Conservation (phyloP, 2,113 vertebrate genomes). For the Ailurus styani region DNA sequence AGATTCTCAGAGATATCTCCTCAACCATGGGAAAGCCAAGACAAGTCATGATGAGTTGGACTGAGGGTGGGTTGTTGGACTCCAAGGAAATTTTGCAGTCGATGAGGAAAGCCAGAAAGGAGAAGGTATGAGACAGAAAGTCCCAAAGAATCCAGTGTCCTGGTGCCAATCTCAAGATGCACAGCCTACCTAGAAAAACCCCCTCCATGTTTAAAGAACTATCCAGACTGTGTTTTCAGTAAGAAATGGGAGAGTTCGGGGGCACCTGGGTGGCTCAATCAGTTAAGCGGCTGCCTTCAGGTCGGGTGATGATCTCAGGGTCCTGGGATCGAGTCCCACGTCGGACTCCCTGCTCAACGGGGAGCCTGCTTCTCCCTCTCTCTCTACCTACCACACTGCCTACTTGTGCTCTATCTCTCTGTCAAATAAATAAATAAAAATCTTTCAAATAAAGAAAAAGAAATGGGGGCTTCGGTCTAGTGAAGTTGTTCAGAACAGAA, state of each 20-base stretch:
- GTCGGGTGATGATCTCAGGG: too few species aligned
- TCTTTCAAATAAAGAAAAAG: not conserved
- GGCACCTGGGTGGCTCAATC: too few species aligned
- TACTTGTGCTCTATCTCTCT: too few species aligned
- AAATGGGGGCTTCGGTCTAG: not conserved
- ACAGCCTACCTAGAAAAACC: not conserved
- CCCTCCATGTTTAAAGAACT: not conserved
- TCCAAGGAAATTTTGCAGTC: not conserved
- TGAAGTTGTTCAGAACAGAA: not conserved
- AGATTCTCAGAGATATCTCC: not conserved
- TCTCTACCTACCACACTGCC: too few species aligned
- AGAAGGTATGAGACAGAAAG: not conserved
- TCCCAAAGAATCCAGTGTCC: not conserved
- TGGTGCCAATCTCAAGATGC: not conserved
- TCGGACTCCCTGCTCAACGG: too few species aligned
- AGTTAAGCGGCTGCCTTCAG: too few species aligned
- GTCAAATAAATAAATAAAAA: too few species aligned
- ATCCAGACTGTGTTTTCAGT: not conserved
- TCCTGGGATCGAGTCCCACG: too few species aligned
- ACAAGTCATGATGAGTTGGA: not conserved
- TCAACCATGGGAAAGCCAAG: not conserved
- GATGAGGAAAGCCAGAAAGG: not conserved
- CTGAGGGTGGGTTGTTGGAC: not conserved
- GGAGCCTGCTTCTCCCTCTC: too few species aligned
- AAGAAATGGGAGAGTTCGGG: not conserved